Percentiles rank a stretch among this genome's conserved stretches.
phyloP scores from a whole-genome alignment of 2,797 vertebrate species.

The Enteromius unitaeniatus region DNA sequence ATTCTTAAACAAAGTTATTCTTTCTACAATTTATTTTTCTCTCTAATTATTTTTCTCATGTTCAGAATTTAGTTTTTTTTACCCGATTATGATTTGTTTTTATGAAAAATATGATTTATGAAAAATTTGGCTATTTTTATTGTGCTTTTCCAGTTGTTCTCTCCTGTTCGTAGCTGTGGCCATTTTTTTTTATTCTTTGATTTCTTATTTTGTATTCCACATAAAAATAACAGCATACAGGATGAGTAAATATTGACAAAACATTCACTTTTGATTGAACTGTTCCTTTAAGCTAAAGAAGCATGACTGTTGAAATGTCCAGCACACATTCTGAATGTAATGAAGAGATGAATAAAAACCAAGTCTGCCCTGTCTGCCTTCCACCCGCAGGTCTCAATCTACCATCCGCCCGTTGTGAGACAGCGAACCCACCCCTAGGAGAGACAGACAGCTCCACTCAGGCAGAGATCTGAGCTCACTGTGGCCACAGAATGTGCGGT shows the following conservation, averaged over 20 bases:
- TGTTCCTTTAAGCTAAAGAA: neutral
- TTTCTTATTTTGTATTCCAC: neutral
- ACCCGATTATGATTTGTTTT: neutral
- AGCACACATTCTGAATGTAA: slow-evolving; percentile 20
- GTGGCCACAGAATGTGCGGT: slow-evolving; percentile 35
- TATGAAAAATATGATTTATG: too few relatives aligned
- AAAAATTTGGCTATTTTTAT: neutral
- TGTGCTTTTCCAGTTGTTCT: neutral
- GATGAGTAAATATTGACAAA: neutral
- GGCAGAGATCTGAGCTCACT: slow-evolving; percentile 41
- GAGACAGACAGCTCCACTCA: slow-evolving; percentile 23
- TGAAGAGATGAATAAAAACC: slow-evolving; percentile 39
- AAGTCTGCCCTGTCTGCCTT: slow-evolving; percentile 3
- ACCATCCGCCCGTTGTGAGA: slow-evolving; percentile 23
- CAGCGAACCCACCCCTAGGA: slow-evolving; percentile 24
- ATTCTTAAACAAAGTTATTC: too few relatives aligned
- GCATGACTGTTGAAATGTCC: neutral
- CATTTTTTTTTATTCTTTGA: neutral
- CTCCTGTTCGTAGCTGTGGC: neutral
- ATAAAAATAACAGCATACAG: neutral
- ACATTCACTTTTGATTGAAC: neutral
- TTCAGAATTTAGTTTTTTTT: neutral
- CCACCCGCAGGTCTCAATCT: slow-evolving; percentile 24
- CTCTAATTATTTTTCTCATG: too few relatives aligned
- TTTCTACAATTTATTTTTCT: too few relatives aligned